phyloP scores from a whole-genome alignment of 2,888 invertebrate genomes.

The Shargacucullia verbasci region DNA sequence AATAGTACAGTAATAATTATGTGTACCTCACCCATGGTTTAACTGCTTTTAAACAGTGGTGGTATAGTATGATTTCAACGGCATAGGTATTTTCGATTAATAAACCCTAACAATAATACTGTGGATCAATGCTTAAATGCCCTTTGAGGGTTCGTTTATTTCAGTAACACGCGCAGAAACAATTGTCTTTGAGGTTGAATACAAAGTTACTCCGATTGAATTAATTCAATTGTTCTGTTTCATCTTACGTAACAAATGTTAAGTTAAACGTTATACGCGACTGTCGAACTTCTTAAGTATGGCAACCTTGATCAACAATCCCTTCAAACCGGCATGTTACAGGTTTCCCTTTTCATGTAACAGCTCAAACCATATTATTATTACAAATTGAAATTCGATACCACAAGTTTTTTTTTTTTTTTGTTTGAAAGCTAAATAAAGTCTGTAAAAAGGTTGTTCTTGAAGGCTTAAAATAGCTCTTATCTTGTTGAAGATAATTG shows the following conservation, averaged over 20 bases:
- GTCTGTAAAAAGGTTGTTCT: too few relatives aligned
- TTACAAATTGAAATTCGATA: slow-evolving; percentile 9
- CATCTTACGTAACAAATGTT: slow-evolving; percentile 79
- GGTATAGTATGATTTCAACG: too few relatives aligned
- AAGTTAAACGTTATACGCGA: slow-evolving; percentile 77
- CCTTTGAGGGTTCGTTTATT: slow-evolving; percentile 79
- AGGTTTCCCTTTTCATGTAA: slow-evolving; percentile 59
- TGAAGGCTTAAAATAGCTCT: neutral
- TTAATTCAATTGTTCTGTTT: slow-evolving; percentile 87
- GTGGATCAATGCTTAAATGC: slow-evolving; percentile 72
- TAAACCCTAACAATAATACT: slow-evolving; percentile 67
- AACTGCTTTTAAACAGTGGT: too few relatives aligned
- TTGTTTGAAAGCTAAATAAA: too few relatives aligned
- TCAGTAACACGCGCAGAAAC: slow-evolving; percentile 77
- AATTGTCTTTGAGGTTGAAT: slow-evolving; percentile 82
- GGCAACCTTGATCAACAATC: slow-evolving; percentile 65
- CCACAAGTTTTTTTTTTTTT: too few relatives aligned
- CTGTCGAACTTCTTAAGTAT: slow-evolving; percentile 64
- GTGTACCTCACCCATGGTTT: too few relatives aligned
- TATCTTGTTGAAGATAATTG: too few relatives aligned
- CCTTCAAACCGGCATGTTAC: slow-evolving; percentile 52
- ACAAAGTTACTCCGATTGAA: slow-evolving; percentile 84
- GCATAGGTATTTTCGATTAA: slow-evolving; percentile 31
- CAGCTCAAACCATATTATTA: slow-evolving; percentile 11
- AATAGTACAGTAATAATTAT: too few relatives aligned